Percentiles rank a stretch among this genome's conserved stretches.
Evolutionary conservation across 2,113 vertebrate species (phyloP).

Genomic region (Periophthalmodon schlosseri): DNA sequence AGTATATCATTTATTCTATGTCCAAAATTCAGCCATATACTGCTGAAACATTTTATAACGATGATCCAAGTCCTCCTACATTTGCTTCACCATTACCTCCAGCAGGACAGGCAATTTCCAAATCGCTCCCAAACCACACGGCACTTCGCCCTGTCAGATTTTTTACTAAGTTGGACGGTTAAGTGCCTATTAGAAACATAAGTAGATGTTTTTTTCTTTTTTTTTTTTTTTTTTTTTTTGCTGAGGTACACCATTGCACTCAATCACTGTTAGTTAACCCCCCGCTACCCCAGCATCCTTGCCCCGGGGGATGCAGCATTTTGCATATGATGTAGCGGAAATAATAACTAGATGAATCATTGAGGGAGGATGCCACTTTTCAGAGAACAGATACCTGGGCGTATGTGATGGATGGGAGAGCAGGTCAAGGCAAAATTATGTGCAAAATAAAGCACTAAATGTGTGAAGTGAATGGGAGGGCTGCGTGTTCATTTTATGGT

Average conservation of each 20-base stretch:
- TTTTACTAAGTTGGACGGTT: no score
- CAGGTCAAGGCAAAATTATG: slow-evolving; percentile 24
- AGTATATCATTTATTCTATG: not conserved
- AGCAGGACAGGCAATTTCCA: slow-evolving; percentile 55
- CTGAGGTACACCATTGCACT: slow-evolving; percentile 42
- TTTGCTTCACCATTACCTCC: slow-evolving; percentile 62
- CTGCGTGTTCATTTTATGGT: slow-evolving; percentile 67
- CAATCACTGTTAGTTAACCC: slow-evolving; percentile 56
- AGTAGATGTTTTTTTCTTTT: no score
- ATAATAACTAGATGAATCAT: slow-evolving; percentile 54
- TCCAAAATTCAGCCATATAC: not conserved
- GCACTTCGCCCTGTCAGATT: slow-evolving; percentile 30
- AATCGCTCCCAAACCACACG: slow-evolving; percentile 46
- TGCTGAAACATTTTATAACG: not conserved
- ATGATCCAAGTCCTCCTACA: slow-evolving; percentile 16
- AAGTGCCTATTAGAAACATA: no score
- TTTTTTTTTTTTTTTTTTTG: slow-evolving; percentile 32
- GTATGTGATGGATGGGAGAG: slow-evolving; percentile 54
- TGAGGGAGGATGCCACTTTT: slow-evolving; percentile 52
- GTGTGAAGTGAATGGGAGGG: slow-evolving; percentile 24
- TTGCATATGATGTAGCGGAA: slow-evolving; percentile 56
- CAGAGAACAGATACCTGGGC: slow-evolving; percentile 33
- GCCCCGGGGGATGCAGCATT: slow-evolving; percentile 56
- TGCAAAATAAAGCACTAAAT: slow-evolving; percentile 26
- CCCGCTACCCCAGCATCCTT: slow-evolving; percentile 30